Base-by-base conservation (phyloP, 2,888 invertebrate species). In the Conops quadrifasciatus region DNA sequence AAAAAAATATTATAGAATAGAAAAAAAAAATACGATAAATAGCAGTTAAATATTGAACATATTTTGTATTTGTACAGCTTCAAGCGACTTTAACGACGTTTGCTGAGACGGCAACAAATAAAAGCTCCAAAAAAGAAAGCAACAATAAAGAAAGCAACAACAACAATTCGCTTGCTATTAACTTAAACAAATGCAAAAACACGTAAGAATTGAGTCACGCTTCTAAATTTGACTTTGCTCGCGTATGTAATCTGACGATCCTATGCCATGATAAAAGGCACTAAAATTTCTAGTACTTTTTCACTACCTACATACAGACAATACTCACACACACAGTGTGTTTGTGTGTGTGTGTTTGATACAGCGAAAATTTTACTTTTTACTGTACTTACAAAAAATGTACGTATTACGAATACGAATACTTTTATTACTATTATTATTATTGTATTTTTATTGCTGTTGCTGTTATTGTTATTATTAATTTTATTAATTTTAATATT, bases 201-300 rank as follows among this genome's bases (percentile, higher is more conserved):
- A 49, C 64, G 28, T 16, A 47, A 49, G n/a, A 36, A 65, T 65
- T 65, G 49, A 65, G 65, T 65, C 65, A 65, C 51, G 19, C 51
- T n/a, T 1, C 26, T 3, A 56, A 56, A 56, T 56, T 56, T 56
- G 19, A 36, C 9, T 36, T 9, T 36, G 36, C 9, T 36, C 36
- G 36, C 4, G 36, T 36, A 36, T 36, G 36, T 7, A 4, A 36
- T 7, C 36, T 36, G 36, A 36, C 36, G 36, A 36, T 36, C 5
- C 4, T 9, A 36, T 7, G 9, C 36, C 36, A 36, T 36, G 36
- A 36, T 9, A 36, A 36, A 24, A 13, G 3, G 21, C n/a, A 19
- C 24, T 56, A 19, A 56, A 56, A 56, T 56, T 56, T 21, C 56
- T 56, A n/a, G 13, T 56, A 56, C 56, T 56, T 19, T 56, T 56